Evolutionary conservation across 2,888 invertebrate genomes (phyloP).

Genomic region (Nemurella pictetii): DNA sequence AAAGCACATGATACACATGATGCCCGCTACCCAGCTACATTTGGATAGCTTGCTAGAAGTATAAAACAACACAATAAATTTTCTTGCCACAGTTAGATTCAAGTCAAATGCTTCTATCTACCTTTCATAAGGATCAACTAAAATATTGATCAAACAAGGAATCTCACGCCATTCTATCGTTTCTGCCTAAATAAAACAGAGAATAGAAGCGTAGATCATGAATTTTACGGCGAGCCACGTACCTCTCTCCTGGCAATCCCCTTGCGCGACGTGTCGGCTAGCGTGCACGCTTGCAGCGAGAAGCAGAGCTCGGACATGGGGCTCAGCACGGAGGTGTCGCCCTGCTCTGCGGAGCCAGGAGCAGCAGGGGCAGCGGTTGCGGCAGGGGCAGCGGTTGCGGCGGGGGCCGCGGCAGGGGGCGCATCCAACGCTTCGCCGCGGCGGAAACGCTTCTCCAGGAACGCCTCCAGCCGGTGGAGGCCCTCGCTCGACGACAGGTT

Average conservation of each 20-base stretch:
- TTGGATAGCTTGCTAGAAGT: too few species aligned
- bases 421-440: background rate
- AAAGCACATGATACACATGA: too few species aligned
- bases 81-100: too few species aligned
- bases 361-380: background rate
- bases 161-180: too few species aligned
- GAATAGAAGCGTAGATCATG: too few species aligned
- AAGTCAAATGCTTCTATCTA: too few species aligned
- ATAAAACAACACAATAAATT: too few species aligned
- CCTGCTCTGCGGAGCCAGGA: background rate
- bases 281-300: constrained; percentile 60
- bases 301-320: constrained; percentile 64
- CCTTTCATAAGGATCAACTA: too few species aligned
- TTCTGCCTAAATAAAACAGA: too few species aligned
- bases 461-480: constrained; percentile 71
- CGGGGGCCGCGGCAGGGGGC: background rate
- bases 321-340: constrained; percentile 48
- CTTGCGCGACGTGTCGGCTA: constrained; percentile 52
- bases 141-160: too few species aligned
- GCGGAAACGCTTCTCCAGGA: constrained; percentile 62
- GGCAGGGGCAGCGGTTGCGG: background rate
- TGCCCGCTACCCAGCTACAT: too few species aligned
- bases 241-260: background rate
- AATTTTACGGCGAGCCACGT: background rate
- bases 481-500: constrained; percentile 78